These are phyloP conservation scores for Zaprionus lineosus DNA, from an alignment of 2,888 invertebrate species.

Conservation along the genomic window DNA sequence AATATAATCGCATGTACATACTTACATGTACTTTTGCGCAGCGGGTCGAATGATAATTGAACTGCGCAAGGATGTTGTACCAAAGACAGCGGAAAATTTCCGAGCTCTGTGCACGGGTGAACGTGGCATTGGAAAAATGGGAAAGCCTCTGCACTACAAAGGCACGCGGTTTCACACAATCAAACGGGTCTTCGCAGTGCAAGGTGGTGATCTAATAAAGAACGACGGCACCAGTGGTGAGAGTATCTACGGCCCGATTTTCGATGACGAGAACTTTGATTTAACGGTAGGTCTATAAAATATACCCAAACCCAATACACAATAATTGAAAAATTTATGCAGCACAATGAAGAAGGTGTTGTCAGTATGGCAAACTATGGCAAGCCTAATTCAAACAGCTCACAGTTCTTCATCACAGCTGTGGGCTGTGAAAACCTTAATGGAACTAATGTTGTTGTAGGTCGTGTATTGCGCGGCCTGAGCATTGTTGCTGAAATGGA, in stretches of 20 bases:
- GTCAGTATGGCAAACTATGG: constrained; percentile 93
- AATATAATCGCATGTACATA: constrained; percentile 10
- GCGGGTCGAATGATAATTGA: constrained; percentile 94
- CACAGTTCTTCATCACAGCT: constrained; percentile 96
- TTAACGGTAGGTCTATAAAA: constrained; percentile 84
- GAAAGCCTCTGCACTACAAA: constrained; percentile 92
- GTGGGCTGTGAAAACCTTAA: constrained; percentile 90
- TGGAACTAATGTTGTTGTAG: constrained; percentile 91
- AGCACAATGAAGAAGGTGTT: constrained; percentile 86
- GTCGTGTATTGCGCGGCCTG: constrained; percentile 90
- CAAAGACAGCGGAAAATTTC: constrained; percentile 95
- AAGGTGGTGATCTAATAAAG: constrained; percentile 90
- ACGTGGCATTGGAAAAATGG: constrained; percentile 87
- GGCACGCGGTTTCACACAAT: constrained; percentile 92
- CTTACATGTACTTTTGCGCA: constrained; percentile 78
- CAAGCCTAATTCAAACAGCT: constrained; percentile 91
- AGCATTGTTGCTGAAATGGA: constrained; percentile 89
- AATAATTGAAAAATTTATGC: constrained; percentile 55
- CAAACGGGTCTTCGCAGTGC: constrained; percentile 93
- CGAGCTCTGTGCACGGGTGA: constrained; percentile 96
- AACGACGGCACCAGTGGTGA: constrained; percentile 95
- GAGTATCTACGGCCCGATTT: constrained; percentile 95
- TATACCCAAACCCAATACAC: not conserved
- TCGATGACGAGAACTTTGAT: constrained; percentile 94
- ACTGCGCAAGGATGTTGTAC: constrained; percentile 91